Conservation (phyloP, 2,888 invertebrate genomes). For the Cordilura impudica region DNA sequence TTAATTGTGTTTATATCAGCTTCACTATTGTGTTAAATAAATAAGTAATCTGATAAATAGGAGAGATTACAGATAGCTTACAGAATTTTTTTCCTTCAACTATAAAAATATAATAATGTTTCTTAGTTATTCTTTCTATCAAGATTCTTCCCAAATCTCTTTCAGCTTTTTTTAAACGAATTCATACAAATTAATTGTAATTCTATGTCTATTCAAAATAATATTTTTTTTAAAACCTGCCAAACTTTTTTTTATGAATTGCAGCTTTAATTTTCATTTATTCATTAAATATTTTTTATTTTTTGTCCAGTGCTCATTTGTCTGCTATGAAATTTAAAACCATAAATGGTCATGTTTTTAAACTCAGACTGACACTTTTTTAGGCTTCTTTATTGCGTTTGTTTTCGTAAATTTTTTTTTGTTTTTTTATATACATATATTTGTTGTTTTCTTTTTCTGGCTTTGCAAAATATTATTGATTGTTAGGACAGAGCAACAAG, state of each 20-base stretch:
- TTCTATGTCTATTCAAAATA: too few relatives aligned
- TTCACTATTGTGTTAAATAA: not conserved
- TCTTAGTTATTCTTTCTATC: not conserved
- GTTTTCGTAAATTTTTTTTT: not conserved
- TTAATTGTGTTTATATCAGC: not conserved
- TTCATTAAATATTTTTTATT: not conserved
- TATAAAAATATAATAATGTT: too few relatives aligned
- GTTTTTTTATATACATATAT: too few relatives aligned
- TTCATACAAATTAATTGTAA: too few relatives aligned
- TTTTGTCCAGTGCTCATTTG: conserved; percentile 1
- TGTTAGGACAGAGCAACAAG: conserved; percentile 14
- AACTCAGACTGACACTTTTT: conserved; percentile 40
- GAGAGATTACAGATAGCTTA: too few relatives aligned
- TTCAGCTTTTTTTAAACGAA: not conserved
- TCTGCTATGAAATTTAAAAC: conserved; percentile 39
- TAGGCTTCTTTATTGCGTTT: conserved; percentile 43
- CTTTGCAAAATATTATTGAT: conserved; percentile 37
- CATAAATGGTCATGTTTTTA: conserved; percentile 48
- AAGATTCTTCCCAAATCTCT: not conserved
- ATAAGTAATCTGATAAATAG: too few relatives aligned
- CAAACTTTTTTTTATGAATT: too few relatives aligned
- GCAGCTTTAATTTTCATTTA: not conserved
- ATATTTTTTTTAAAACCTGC: not conserved
- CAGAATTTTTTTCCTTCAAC: too few relatives aligned
- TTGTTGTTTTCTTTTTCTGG: conserved; percentile 1